A percentile compares a stretch with the other conserved stretches of the same genome.
Evolutionary conservation across 2,797 vertebrate genomes (phyloP).

Genomic region (Pristis pectinata): DNA sequence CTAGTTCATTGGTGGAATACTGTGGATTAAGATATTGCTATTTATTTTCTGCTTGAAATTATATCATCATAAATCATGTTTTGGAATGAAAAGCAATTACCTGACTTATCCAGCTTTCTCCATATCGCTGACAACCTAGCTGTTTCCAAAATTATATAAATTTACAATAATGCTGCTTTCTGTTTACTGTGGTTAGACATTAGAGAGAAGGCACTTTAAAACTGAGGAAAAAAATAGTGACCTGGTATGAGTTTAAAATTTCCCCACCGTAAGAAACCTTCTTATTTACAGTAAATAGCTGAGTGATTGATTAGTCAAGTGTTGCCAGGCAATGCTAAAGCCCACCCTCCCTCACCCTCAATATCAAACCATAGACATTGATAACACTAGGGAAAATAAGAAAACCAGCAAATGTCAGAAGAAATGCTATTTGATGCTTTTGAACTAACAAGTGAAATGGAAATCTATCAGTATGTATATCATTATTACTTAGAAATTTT

Average conservation of each 20-base stretch:
- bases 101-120: background rate
- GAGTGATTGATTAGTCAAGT: slow-evolving; percentile 6
- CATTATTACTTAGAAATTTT: background rate
- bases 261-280: slow-evolving; percentile 12
- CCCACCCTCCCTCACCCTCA: background rate
- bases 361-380: background rate
- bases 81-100: background rate
- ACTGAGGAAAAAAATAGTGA: background rate
- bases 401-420: background rate
- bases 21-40: background rate
- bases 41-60: background rate
- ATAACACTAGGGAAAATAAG: background rate
- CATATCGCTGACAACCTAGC: background rate
- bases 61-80: background rate
- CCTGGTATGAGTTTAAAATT: slow-evolving; percentile 16
- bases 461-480: background rate
- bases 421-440: background rate
- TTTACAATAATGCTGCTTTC: background rate
- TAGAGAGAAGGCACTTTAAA: background rate
- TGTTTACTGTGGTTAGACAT: slow-evolving; percentile 24
- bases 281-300: slow-evolving; percentile 32
- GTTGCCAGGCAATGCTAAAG: background rate
- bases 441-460: background rate
- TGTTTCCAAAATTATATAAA: background rate
- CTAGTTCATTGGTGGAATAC: background rate